Base-by-base conservation (phyloP, 2,113 vertebrate genomes). In the Oreotrochilus melanogaster region DNA sequence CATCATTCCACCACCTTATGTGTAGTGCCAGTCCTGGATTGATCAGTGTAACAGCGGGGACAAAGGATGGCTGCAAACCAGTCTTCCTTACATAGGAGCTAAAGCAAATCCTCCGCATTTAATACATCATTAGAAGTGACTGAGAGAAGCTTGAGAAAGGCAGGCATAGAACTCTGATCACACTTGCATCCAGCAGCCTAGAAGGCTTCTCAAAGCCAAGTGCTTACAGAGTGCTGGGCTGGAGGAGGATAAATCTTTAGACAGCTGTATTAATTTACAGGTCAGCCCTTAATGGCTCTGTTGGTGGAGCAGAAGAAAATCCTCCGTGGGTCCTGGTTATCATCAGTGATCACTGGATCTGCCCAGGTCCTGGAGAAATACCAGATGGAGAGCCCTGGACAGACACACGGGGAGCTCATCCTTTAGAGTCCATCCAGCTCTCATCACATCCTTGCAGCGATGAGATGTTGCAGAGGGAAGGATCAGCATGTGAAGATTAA, bases 201-300 rank as follows among this genome's bases (percentile, higher is more conserved):
- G 43, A 89, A 89, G 17, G 61, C 45, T 79, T 78, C 81, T 93
- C 62, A 69, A 50, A 57, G 33, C 93, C 2, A 0, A 86, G 18
- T 31, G 30, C 62, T 90, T 86, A 80, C 37, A 33, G 18, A 7
- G 18, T 74, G n/a, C 33, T 62, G 85, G 45, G 51, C 67, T 91
- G 54, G 45, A 73, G 22, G 19, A 90, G 8, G 28, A 33, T 74
- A 54, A 39, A 35, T 67, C 78, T 93, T 94, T 73, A 64, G 37
- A 73, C 13, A 78, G 42, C 18, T 78, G 18, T 92, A 71, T 92
- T 88, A 94, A 79, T 89, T 89, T 91, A 92, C 60, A 86, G 67
- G 85, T 88, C 89, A 90, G 30, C 56, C n/a, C 85, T 88, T 93
- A 94, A 96, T 60, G 47, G 71, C 35, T 90, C 33, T 91, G 15